Percentiles rank a stretch among this genome's conserved stretches.
phyloP scores from a whole-genome alignment of 2,113 vertebrate genomes.

The Hemichromis elongatus region DNA sequence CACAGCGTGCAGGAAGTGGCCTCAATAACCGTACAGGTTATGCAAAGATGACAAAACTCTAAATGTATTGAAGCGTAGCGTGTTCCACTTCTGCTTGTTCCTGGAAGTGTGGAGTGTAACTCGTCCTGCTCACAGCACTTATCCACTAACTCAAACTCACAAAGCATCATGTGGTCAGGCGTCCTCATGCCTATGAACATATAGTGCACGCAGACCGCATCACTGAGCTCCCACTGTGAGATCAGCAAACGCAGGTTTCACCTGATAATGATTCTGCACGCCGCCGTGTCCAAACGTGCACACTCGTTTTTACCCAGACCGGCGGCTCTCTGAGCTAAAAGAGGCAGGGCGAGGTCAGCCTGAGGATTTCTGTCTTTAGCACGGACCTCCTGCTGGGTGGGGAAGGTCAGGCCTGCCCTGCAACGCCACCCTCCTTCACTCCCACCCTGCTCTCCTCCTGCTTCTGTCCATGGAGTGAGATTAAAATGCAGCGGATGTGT shows the following conservation, averaged over 20 bases:
- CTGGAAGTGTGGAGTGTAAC: background rate
- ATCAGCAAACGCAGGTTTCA: background rate
- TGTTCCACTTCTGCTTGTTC: background rate
- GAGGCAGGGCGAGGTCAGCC: constrained; percentile 3
- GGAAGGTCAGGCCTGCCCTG: constrained; percentile 24
- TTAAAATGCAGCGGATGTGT: background rate
- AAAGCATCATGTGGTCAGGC: background rate
- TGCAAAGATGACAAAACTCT: background rate
- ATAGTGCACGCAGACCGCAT: background rate
- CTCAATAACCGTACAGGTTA: background rate
- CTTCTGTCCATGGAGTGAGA: background rate
- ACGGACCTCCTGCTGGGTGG: background rate
- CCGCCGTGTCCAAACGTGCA: background rate
- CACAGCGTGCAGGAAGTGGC: background rate
- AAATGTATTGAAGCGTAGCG: background rate
- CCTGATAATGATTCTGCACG: background rate
- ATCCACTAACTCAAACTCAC: background rate
- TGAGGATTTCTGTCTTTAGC: constrained; percentile 29
- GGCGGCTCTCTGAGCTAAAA: background rate
- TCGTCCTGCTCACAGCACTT: background rate
- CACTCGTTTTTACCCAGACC: background rate
- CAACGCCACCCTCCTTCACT: background rate
- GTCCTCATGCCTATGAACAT: background rate
- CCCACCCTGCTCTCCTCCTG: background rate
- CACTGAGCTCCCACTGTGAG: background rate